Conservation (phyloP, 2,113 vertebrate genomes). For the Trochalopteron elliotii region DNA sequence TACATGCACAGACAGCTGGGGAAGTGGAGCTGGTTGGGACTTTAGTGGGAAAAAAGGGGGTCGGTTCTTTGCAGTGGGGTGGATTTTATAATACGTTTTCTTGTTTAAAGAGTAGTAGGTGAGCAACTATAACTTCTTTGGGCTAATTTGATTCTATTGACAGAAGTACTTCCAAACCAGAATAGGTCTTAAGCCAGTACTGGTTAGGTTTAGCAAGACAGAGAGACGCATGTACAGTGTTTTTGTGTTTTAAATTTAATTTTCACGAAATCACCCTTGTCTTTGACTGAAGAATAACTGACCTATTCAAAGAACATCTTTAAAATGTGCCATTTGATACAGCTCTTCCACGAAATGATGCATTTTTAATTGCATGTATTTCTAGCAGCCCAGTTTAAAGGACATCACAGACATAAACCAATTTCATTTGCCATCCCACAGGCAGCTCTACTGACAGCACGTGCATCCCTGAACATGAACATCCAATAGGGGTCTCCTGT, state of each 20-base stretch:
- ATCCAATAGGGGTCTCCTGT: not conserved
- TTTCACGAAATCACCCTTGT: not conserved
- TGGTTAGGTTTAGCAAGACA: not conserved
- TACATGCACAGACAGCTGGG: not conserved
- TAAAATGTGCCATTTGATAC: not conserved
- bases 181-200: not conserved
- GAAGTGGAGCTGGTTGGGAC: not conserved
- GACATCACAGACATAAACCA: rapidly evolving
- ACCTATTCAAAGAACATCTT: not conserved
- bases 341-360: not conserved
- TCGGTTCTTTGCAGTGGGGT: rapidly evolving
- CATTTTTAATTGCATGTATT: not conserved
- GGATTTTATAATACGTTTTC: not conserved
- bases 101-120: not conserved
- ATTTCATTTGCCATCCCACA: not conserved
- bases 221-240: rapidly evolving
- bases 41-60: rapidly evolving
- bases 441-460: not conserved
- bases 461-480: rapidly evolving
- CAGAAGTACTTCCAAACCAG: not conserved
- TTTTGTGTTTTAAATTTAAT: not conserved
- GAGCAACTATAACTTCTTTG: not conserved
- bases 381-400: not conserved
- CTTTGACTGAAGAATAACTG: not conserved
- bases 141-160: not conserved